Evolutionary conservation across 2,113 vertebrate genomes (phyloP), one percentile per base, ranked within the genome.

Genomic region (Brachirus orientalis): DNA sequence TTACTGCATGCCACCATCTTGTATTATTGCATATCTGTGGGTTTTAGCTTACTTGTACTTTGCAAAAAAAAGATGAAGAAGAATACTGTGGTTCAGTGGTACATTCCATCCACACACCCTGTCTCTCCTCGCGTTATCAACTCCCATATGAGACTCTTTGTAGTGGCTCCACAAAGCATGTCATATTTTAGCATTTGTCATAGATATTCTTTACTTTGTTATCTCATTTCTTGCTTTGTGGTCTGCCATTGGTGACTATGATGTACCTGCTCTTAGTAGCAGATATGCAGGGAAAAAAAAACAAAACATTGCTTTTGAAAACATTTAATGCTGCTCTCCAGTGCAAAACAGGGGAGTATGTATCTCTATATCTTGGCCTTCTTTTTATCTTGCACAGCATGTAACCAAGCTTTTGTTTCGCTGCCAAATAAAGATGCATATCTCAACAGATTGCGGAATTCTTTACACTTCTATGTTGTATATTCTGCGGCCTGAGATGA

Each of bases 121-220:
- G 56, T 70, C 72, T 81, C 73, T 75, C 57, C 45, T 48, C 28
- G 0, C 55, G 63, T 79, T 85, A 79, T 89, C 82, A 20, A 53
- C 72, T 77, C 83, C 79, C 81, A 68, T 72, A 75, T 75, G 85
- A 83, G 64, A 35, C 17, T 28, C 75, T 84, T 85, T 84, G 73
- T 72, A 52, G 77, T 59, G 63, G 54, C 60, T 82, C 71, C 57
- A 67, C 84, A 89, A 84, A 90, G 84, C 82, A 43, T 69, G 71
- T 79, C 77, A 63, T 43, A 85, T 84, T 83, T 80, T 65, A 78
- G 68, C 78, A 72, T 86, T 83, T 86, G 67, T 63, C 77, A 83
- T 67, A 86, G 81, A 81, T 70, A 56, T 57, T 78, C 52, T 80
- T 55, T 63, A 55, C 69, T 77, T 69, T 77, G 50, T 86, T 88